Evolutionary conservation across 2,113 vertebrate genomes (phyloP).

Genomic region (Lophochroa leadbeateri): DNA sequence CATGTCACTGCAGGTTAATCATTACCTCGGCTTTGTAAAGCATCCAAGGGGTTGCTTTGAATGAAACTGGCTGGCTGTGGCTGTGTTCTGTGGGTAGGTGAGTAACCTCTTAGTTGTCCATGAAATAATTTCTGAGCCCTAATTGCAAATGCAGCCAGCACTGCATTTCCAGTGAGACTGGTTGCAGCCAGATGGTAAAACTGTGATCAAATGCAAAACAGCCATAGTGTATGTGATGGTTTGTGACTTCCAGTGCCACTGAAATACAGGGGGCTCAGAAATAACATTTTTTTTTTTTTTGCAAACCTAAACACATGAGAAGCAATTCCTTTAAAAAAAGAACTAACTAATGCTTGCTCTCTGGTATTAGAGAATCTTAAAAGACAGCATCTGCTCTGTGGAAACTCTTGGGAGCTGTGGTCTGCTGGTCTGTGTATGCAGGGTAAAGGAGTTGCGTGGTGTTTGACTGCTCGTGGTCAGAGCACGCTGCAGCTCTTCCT

Average conservation of each 20-base stretch:
- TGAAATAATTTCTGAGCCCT: not conserved
- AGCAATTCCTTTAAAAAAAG: not conserved
- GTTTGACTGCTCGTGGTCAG: not conserved
- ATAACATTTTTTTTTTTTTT: not conserved
- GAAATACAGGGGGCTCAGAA: not conserved
- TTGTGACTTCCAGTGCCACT: not conserved
- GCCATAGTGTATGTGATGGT: not conserved
- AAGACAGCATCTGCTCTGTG: not conserved
- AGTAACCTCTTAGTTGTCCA: not conserved
- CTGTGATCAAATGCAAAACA: not conserved
- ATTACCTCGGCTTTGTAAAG: not conserved
- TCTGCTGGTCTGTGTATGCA: not conserved
- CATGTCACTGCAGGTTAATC: not conserved
- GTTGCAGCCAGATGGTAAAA: not conserved
- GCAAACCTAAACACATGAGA: not conserved
- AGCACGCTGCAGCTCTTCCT: not conserved
- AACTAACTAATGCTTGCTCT: not conserved
- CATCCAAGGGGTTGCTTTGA: not conserved
- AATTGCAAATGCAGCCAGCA: not conserved
- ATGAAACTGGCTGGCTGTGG: not conserved
- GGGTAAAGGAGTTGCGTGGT: not conserved
- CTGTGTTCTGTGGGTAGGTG: not conserved
- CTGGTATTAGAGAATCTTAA: not conserved
- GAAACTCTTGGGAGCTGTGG: not conserved
- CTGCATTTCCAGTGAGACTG: not conserved